Percentiles rank a stretch among this genome's conserved stretches.
Evolutionary conservation across 2,113 vertebrate species (phyloP).

Genomic region (Hystrix brachyura): DNA sequence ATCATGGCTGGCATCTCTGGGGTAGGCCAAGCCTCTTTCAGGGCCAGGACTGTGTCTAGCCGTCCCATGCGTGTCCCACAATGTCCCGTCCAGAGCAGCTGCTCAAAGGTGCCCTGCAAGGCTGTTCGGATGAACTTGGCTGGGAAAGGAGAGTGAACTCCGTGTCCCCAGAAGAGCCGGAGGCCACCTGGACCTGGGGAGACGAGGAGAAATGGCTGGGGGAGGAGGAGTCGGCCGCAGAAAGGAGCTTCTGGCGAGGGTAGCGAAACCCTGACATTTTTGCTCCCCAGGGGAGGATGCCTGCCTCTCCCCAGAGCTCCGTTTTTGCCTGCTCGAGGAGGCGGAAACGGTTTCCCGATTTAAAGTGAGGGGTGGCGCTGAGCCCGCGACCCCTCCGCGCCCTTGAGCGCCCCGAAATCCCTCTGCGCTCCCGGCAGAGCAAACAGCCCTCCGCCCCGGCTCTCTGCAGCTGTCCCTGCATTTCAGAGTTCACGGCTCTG

Average conservation of each 20-base stretch:
- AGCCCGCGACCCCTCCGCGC: background rate
- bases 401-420: background rate
- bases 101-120: background rate
- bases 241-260: background rate
- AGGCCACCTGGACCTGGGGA: background rate
- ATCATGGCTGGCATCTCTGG: accelerated
- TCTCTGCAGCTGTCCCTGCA: slow-evolving; percentile 79
- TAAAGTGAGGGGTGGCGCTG: background rate
- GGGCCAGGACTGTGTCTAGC: background rate
- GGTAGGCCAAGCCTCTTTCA: accelerated
- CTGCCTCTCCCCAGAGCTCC: background rate
- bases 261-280: background rate
- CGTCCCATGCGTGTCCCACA: background rate
- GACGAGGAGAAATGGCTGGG: background rate
- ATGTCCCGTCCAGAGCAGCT: background rate
- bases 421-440: background rate
- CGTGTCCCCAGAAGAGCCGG: background rate
- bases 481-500: slow-evolving; percentile 74
- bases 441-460: background rate
- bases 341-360: background rate
- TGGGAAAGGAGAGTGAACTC: background rate
- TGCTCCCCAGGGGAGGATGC: too few species aligned
- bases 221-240: background rate
- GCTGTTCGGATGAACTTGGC: background rate
- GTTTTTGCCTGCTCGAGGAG: background rate